These are phyloP conservation scores for Euspilapteryx auroguttella DNA, from an alignment of 2,888 invertebrate species.

Conservation along the genomic window DNA sequence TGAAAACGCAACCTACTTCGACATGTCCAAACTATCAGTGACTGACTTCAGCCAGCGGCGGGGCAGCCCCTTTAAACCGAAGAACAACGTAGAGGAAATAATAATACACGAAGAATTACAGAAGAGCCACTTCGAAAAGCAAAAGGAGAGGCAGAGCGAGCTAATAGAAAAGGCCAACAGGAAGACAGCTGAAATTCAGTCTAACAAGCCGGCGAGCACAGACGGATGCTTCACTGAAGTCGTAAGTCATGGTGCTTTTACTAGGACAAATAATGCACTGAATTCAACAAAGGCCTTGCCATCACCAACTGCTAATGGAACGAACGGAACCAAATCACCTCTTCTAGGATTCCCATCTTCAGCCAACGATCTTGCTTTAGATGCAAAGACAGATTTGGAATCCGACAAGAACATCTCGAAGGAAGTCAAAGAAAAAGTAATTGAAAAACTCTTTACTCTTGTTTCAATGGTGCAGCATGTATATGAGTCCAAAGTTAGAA, in stretches of 20 bases:
- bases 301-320: slow-evolving; percentile 17
- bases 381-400: slow-evolving; percentile 49
- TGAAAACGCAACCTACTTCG: background rate
- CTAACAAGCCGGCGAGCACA: slow-evolving; percentile 26
- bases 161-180: slow-evolving; percentile 38
- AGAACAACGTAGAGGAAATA: slow-evolving; percentile 12
- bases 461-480: slow-evolving; percentile 50
- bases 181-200: slow-evolving; percentile 41
- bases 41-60: slow-evolving; percentile 34
- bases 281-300: slow-evolving; percentile 16
- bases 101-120: slow-evolving; percentile 31
- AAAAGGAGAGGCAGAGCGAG: slow-evolving; percentile 41
- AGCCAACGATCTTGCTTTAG: slow-evolving; percentile 45
- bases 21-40: slow-evolving; percentile 38
- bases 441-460: slow-evolving; percentile 37
- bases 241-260: slow-evolving; percentile 45
- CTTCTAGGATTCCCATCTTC: slow-evolving; percentile 47
- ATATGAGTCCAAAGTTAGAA: slow-evolving; percentile 47
- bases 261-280: slow-evolving; percentile 24
- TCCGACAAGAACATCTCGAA: slow-evolving; percentile 40
- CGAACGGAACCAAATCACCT: slow-evolving; percentile 24
- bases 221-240: slow-evolving; percentile 49
- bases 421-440: slow-evolving; percentile 45
- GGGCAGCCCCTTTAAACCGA: slow-evolving; percentile 23
- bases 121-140: slow-evolving; percentile 30